These are phyloP conservation scores for Trichosurus vulpecula DNA, from an alignment of 2,797 vertebrate genomes.

Conservation along the genomic window DNA sequence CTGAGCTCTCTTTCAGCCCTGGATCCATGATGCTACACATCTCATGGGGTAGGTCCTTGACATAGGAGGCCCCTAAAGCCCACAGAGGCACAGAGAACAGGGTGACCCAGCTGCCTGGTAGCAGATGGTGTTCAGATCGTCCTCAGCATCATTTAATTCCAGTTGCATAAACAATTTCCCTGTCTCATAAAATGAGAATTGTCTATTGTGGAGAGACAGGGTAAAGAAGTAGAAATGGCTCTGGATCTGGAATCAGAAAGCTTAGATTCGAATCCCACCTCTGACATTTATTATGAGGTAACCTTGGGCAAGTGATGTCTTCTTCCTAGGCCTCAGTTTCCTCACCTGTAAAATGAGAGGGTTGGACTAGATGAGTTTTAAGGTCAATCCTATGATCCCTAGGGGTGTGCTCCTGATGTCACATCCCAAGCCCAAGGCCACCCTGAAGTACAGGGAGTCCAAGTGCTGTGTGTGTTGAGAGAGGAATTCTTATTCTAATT, in stretches of 20 bases:
- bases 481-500: not conserved
- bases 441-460: not conserved
- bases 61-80: not conserved
- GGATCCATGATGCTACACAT: not conserved
- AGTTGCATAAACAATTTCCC: not conserved
- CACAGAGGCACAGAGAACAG: not conserved
- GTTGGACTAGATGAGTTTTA: not conserved
- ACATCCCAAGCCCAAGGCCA: not conserved
- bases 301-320: not conserved
- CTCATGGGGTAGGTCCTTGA: not conserved
- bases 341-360: constrained; percentile 9
- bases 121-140: not conserved
- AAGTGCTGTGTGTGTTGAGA: not conserved
- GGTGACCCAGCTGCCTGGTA: not conserved
- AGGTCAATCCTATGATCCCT: not conserved
- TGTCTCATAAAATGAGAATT: not conserved
- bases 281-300: not conserved
- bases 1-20: not conserved
- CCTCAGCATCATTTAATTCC: not conserved
- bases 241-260: not conserved
- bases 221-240: not conserved
- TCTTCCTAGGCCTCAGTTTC: not conserved
- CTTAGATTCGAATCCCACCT: not conserved
- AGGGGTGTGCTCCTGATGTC: not conserved
- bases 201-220: not conserved